Evolutionary conservation across 2,888 invertebrate genomes (phyloP), one percentile per base, ranked within the genome.

Genomic region (Melanchra persicariae): DNA sequence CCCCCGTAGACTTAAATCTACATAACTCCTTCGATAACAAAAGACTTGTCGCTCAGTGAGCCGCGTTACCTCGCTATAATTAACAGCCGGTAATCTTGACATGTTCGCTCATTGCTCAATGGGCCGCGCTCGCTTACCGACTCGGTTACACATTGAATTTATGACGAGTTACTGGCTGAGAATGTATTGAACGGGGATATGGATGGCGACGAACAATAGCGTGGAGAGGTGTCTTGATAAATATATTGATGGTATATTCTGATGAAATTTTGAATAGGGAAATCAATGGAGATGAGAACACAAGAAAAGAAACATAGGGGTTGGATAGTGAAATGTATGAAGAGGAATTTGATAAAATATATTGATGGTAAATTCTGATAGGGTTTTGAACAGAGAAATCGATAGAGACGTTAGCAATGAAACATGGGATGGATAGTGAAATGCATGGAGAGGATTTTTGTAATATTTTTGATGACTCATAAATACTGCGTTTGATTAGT

Each of bases 21-120:
- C 22, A 51, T 22, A 34, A 17, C 24, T 43, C 12, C 12, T 17
- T 22, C 12, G 15, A 9, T 19, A 68, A 75, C 69, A 74, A 74
- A 75, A 75, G 58, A n/a, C 34, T 15, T 9, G 24, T 24, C 9
- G 58, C 52, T 69, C 79, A 71, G 30, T 77, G 70, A 82, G 51
- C 55, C 49, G 52, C 22, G 60, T 15, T 74, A 63, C 65, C 62
- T 67, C 19, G 24, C 55, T 66, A 61, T 82, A 78, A 82, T 81
- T 62, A 73, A 71, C 58, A 70, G 47, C 74, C 80, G 80, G 66
- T 82, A 78, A 82, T 81, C 82, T 74, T 68, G 74, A 69, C 74
- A 57, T 74, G 78, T 66, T 73, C 70, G 58, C 59, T 68, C 68
- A 81, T 77, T 81, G 80, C 64, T 81, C 81, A 82, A 78, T 82